phyloP scores from a whole-genome alignment of 2,888 invertebrate genomes.

The Leucozona laternaria region DNA sequence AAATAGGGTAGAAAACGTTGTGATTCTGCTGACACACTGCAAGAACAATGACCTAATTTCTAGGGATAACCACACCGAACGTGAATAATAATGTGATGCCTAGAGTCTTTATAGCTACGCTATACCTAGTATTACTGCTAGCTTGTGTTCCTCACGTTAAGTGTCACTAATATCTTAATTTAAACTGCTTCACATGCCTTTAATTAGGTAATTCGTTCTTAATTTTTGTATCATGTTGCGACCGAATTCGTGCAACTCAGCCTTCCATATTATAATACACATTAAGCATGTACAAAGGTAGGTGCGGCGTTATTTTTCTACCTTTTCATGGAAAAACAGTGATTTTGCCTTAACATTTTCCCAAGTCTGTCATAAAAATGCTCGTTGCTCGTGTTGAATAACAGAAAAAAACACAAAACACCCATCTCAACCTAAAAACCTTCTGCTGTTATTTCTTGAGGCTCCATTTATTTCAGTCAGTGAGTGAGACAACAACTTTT shows the following conservation, averaged over 20 bases:
- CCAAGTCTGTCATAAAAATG: not conserved
- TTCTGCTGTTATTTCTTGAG: not conserved
- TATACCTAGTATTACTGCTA: no score
- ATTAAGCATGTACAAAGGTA: not conserved
- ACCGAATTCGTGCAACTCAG: not conserved
- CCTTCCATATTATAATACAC: not conserved
- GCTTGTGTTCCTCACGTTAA: no score
- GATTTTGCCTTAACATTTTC: not conserved
- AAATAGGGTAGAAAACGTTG: no score
- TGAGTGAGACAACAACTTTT: not conserved
- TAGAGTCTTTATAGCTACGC: no score
- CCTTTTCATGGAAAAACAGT: not conserved
- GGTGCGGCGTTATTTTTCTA: not conserved
- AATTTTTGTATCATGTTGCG: not conserved
- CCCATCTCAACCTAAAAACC: not conserved
- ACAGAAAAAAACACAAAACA: not conserved
- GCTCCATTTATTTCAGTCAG: constrained; percentile 2
- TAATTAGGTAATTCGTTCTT: not conserved
- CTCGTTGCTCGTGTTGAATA: not conserved
- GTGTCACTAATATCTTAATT: not conserved
- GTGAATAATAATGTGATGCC: no score
- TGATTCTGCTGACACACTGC: no score
- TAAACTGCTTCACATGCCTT: not conserved
- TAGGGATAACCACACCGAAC: no score
- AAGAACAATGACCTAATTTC: no score